Conservation (phyloP, 2,888 invertebrate genomes). For the Biston betularia region DNA sequence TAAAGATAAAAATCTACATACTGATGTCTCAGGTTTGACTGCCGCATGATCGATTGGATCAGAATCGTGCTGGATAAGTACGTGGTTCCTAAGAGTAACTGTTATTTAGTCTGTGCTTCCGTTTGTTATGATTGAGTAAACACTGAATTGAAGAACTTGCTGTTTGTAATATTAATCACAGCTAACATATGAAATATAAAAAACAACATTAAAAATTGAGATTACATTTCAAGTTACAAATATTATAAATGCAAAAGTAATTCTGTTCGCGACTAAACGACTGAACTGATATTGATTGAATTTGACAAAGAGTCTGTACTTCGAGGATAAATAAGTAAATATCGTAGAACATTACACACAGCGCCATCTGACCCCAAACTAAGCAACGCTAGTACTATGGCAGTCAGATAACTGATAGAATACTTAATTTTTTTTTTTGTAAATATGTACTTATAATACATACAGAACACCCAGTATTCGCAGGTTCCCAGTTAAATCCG, state of each 20-base stretch:
- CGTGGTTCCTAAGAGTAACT: not conserved
- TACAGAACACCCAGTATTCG: too few relatives aligned
- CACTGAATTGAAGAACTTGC: not conserved
- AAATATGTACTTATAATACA: too few relatives aligned
- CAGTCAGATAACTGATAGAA: too few relatives aligned
- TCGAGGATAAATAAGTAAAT: too few relatives aligned
- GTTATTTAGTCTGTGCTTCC: slow-evolving; percentile 9
- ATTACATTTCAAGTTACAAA: too few relatives aligned
- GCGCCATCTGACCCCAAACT: too few relatives aligned
- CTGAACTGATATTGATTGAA: not conserved
- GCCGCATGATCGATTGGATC: slow-evolving; percentile 32
- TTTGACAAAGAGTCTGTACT: not conserved
- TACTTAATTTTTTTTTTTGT: too few relatives aligned
- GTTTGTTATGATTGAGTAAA: slow-evolving; percentile 21
- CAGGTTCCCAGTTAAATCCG: too few relatives aligned
- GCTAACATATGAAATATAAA: not conserved
- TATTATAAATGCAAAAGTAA: too few relatives aligned
- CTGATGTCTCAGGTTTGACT: slow-evolving; percentile 11
- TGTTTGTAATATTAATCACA: not conserved
- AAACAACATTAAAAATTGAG: not conserved
- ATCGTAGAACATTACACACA: too few relatives aligned
- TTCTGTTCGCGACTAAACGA: not conserved
- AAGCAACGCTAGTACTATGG: too few relatives aligned
- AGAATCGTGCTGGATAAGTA: slow-evolving; percentile 19
- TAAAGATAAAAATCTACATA: slow-evolving; percentile 26